Percentiles rank a stretch among this genome's conserved stretches.
Evolutionary conservation across 2,113 vertebrate species (phyloP).

Genomic region (Euleptes europaea): DNA sequence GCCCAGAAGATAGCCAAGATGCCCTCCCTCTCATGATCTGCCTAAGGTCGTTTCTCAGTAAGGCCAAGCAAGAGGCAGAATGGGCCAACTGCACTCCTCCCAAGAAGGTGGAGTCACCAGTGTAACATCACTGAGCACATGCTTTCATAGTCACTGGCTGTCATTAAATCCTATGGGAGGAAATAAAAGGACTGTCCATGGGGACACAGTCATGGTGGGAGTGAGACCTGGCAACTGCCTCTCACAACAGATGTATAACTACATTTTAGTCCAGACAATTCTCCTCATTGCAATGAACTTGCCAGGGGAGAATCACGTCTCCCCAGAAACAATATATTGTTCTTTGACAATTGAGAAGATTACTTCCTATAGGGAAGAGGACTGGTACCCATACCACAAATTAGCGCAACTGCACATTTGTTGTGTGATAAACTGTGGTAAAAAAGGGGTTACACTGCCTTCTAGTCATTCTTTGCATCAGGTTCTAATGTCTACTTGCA

Average conservation of each 20-base stretch:
- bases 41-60: neutral
- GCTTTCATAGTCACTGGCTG: neutral
- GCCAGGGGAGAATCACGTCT: neutral
- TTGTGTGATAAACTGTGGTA: neutral
- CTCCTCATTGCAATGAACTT: neutral
- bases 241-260: neutral
- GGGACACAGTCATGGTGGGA: neutral
- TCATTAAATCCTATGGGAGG: neutral
- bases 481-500: neutral
- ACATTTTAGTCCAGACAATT: neutral
- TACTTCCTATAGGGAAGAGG: neutral
- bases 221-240: neutral
- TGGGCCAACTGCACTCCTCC: neutral
- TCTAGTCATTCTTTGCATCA: neutral
- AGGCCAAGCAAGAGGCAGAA: neutral
- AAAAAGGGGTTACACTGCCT: neutral
- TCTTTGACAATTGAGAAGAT: neutral
- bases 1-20: too few species aligned
- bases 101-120: neutral
- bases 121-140: neutral
- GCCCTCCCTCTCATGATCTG: too few species aligned
- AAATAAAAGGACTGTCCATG: neutral
- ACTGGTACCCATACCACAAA: neutral
- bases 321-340: neutral
- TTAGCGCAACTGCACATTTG: neutral